These are phyloP conservation scores for Oedothorax gibbosus DNA, from an alignment of 1,140 invertebrate species.

Conservation along the genomic window DNA sequence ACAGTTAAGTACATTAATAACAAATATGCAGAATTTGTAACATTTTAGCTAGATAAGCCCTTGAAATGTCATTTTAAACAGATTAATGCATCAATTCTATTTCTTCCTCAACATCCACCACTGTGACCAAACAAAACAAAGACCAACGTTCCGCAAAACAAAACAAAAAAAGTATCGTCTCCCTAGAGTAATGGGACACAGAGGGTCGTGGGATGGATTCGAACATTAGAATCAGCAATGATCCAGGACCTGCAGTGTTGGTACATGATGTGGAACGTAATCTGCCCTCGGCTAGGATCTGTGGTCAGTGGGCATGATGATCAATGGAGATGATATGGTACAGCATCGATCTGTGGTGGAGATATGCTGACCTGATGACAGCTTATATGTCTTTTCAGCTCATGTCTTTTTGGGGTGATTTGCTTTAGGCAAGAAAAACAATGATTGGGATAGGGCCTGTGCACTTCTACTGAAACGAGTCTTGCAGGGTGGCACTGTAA, in stretches of 20 bases:
- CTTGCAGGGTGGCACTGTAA: too few species aligned
- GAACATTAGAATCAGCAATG: conserved; percentile 47
- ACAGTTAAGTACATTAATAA: too few species aligned
- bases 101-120: too few species aligned
- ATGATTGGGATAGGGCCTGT: too few species aligned
- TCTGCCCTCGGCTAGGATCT: conserved; percentile 11
- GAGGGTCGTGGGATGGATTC: background rate
- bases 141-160: background rate
- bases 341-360: conserved; percentile 25
- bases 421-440: too few species aligned
- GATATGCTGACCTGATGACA: conserved; percentile 18
- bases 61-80: too few species aligned
- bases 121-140: background rate
- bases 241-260: conserved; percentile 38
- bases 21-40: too few species aligned
- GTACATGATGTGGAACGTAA: conserved; percentile 52
- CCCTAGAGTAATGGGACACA: background rate
- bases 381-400: too few species aligned
- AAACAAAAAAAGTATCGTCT: background rate
- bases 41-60: too few species aligned
- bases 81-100: too few species aligned
- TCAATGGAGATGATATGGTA: conserved; percentile 23
- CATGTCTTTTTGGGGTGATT: too few species aligned
- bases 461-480: too few species aligned
- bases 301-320: conserved; percentile 50